Conservation (phyloP, 2,797 vertebrate species). For the Nyctalus aviator region DNA sequence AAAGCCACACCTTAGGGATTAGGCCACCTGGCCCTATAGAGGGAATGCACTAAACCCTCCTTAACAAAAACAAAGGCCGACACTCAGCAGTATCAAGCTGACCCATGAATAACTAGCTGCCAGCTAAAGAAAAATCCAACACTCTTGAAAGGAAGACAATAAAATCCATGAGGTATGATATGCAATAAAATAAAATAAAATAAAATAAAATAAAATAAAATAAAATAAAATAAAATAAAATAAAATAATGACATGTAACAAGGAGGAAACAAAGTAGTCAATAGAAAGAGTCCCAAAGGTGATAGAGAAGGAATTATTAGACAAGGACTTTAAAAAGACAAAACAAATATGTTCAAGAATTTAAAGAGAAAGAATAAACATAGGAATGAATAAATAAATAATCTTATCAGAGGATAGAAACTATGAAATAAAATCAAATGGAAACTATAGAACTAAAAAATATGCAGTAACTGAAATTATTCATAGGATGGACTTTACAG, state of each 20-base stretch:
- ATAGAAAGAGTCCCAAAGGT: background rate
- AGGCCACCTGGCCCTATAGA: background rate
- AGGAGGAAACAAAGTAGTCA: background rate
- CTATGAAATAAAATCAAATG: background rate
- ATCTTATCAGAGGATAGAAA: conserved; percentile 1
- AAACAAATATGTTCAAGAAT: background rate
- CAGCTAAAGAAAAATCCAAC: background rate
- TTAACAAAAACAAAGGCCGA: background rate
- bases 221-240: too few species aligned
- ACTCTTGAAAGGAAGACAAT: background rate
- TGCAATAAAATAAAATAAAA: background rate
- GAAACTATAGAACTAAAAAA: background rate
- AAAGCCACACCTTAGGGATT: background rate
- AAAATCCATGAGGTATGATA: background rate
- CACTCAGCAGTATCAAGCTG: background rate
- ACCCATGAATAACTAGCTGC: background rate
- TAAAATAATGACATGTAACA: background rate
- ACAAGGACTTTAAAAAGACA: background rate
- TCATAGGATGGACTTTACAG: background rate
- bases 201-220: background rate
- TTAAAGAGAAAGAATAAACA: background rate
- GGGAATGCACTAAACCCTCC: too few species aligned
- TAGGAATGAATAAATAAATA: background rate
- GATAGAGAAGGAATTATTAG: background rate
- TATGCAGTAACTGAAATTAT: background rate